Percentiles rank a stretch among this genome's conserved stretches.
These are phyloP conservation scores for Musca vetustissima DNA, from an alignment of 1,140 invertebrate genomes.

Conservation along the genomic window DNA sequence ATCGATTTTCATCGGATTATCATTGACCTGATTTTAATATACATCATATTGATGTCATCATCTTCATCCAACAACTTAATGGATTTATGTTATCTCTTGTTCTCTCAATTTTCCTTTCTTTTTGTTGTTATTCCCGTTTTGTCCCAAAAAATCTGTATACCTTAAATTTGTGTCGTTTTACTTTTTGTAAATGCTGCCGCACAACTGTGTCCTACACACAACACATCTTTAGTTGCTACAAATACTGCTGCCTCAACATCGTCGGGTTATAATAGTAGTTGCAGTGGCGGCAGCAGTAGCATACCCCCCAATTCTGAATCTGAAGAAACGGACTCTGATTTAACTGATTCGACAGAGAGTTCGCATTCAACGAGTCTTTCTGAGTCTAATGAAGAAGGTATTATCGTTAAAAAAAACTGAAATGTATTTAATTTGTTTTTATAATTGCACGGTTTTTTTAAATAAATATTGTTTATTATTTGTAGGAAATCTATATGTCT, in stretches of 20 bases:
- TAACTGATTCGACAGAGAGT: constrained; percentile 54
- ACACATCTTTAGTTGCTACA: background rate
- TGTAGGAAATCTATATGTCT: background rate
- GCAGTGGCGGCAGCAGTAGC: background rate
- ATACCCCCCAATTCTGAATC: constrained; percentile 29
- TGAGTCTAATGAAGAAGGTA: constrained; percentile 35
- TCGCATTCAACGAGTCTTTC: constrained; percentile 54
- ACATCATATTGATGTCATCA: too few relatives aligned
- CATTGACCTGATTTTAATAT: too few relatives aligned
- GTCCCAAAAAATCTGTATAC: too few relatives aligned
- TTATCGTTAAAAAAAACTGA: background rate
- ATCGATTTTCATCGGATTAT: too few relatives aligned
- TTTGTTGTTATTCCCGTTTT: background rate
- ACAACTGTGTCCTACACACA: too few relatives aligned
- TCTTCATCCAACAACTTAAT: too few relatives aligned
- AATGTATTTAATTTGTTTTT: background rate
- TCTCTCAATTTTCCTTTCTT: background rate
- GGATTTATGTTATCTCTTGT: background rate
- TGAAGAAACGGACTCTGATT: constrained; percentile 51
- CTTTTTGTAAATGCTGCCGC: background rate
- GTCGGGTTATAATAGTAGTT: background rate
- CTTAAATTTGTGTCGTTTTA: background rate
- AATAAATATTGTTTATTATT: too few relatives aligned
- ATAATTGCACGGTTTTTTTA: background rate
- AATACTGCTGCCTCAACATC: background rate